Evolutionary conservation across 30 jellyfish, hydroid and myxozoan genomes (phyloP).

Genomic region (Hydractinia symbiolongicarpus): DNA sequence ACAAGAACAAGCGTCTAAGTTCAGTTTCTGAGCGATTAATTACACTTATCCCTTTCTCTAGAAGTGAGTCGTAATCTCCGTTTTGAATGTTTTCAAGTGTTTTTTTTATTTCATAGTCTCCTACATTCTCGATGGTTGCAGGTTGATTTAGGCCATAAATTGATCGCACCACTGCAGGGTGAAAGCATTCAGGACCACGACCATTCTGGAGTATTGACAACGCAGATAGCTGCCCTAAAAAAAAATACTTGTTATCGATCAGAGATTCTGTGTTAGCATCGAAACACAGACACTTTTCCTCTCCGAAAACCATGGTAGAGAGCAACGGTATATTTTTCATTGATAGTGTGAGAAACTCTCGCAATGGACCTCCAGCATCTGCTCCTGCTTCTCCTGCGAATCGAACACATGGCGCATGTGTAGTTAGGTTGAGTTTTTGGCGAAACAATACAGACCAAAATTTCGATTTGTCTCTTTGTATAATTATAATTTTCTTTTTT

Average conservation of each 20-base stretch:
- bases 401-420: not conserved
- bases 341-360: constrained; percentile 25
- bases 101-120: not conserved
- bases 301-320: not conserved
- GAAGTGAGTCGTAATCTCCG: constrained; percentile 4
- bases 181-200: constrained; percentile 38
- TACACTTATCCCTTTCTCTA: not conserved
- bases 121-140: not conserved
- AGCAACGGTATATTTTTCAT: constrained; percentile 5
- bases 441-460: constrained; percentile 7
- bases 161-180: not conserved
- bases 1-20: not conserved
- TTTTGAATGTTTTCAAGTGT: not conserved
- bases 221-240: constrained; percentile 26
- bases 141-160: constrained; percentile 5
- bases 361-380: constrained; percentile 19
- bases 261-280: constrained; percentile 21
- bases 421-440: not conserved
- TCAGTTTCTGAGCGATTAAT: not conserved
- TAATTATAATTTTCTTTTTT: not conserved
- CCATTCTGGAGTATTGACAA: constrained; percentile 21
- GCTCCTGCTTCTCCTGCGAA: constrained; percentile 38
- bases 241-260: not conserved
- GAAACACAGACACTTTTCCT: constrained; percentile 2
- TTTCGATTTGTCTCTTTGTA: not conserved